These are phyloP conservation scores for Lates calcarifer DNA, from an alignment of 2,113 vertebrate species.

Conservation along the genomic window DNA sequence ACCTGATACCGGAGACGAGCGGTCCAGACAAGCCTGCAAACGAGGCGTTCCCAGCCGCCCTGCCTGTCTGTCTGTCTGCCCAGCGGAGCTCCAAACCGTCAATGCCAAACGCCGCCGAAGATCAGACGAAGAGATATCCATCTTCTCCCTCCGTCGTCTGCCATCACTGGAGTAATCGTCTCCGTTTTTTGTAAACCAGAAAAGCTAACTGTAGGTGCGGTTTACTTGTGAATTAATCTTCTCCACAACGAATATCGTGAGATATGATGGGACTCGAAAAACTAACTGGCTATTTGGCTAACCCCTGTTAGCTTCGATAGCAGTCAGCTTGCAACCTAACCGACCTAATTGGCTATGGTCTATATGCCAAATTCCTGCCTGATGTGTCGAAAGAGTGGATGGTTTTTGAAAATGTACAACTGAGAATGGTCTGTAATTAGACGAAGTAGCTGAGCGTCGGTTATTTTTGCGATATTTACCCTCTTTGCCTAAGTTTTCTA, in stretches of 20 bases:
- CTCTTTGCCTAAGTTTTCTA: conserved; percentile 68
- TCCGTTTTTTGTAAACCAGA: neutral
- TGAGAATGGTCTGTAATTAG: neutral
- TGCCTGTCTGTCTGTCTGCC: conserved; percentile 65
- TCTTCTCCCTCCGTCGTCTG: conserved; percentile 39
- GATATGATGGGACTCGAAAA: conserved; percentile 66
- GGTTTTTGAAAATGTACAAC: neutral
- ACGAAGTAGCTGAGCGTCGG: neutral
- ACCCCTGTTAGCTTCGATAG: conserved; percentile 52
- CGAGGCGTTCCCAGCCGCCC: conserved; percentile 82
- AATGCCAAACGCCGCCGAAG: conserved; percentile 50
- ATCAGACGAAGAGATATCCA: conserved; percentile 48
- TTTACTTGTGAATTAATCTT: conserved; percentile 29
- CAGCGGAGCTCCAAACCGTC: conserved; percentile 50
- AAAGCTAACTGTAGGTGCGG: conserved; percentile 13
- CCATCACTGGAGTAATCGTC: conserved; percentile 25
- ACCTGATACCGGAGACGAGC: conserved; percentile 80
- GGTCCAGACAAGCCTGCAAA: conserved; percentile 82
- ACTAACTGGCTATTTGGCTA: conserved; percentile 59
- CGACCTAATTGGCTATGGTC: conserved; percentile 45
- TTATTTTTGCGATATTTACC: conserved; percentile 37
- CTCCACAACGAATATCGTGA: conserved; percentile 13
- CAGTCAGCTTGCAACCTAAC: conserved; percentile 24
- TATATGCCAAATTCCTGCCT: conserved; percentile 10
- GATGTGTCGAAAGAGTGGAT: neutral